Percentiles rank a stretch among this genome's conserved stretches.
Evolutionary conservation across 2,113 vertebrate genomes (phyloP).

Genomic region (Nannospalax galili): DNA sequence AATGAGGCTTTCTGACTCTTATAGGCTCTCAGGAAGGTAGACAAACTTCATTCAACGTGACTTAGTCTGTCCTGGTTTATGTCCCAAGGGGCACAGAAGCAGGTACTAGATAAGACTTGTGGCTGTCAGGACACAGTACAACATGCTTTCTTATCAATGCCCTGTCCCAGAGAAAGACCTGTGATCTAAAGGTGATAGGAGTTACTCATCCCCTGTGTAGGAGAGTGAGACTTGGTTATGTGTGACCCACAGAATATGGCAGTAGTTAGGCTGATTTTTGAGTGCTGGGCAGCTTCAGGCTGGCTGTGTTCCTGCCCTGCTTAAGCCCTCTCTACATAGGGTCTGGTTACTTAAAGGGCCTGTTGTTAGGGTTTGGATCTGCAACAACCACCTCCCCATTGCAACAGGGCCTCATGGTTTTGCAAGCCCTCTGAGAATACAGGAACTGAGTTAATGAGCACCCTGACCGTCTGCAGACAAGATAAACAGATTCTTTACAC

Average conservation of each 20-base stretch:
- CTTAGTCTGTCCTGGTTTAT: too few relatives aligned
- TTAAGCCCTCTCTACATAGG: neutral
- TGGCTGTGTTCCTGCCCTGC: neutral
- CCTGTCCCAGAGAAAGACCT: neutral
- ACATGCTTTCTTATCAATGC: neutral
- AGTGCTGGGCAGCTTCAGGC: neutral
- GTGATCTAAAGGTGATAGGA: neutral
- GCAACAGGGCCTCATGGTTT: too few relatives aligned
- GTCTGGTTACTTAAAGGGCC: neutral
- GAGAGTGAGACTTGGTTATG: neutral
- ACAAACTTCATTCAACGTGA: neutral
- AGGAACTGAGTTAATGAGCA: too few relatives aligned
- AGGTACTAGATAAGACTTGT: neutral
- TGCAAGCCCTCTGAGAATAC: too few relatives aligned
- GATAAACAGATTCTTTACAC: too few relatives aligned
- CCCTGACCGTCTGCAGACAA: too few relatives aligned
- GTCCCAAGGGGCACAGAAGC: neutral
- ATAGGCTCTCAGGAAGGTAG: neutral
- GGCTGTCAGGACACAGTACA: neutral
- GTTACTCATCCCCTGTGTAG: neutral
- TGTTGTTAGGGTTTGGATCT: too few relatives aligned
- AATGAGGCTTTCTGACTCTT: neutral
- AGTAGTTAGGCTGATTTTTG: neutral
- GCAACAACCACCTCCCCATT: too few relatives aligned
- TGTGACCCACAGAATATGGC: neutral